Conservation (phyloP, 2,888 invertebrate species). For the Xestia rhomboidea region DNA sequence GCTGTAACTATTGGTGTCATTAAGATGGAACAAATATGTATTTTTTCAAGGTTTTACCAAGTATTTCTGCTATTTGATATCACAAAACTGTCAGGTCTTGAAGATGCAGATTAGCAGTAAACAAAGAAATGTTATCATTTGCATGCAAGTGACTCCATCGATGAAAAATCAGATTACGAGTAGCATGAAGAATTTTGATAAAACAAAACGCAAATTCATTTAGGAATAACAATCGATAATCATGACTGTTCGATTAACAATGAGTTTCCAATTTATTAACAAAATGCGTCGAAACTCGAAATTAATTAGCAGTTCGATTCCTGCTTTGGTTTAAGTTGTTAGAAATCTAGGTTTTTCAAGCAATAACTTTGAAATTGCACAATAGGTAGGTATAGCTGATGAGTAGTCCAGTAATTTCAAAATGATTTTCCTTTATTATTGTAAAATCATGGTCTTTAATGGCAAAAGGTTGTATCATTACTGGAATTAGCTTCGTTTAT, state of each 20-base stretch:
- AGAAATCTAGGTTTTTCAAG: slow-evolving; percentile 17
- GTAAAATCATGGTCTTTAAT: not conserved
- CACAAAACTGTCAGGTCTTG: not conserved
- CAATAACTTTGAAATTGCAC: slow-evolving; percentile 8
- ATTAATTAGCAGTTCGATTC: slow-evolving; percentile 9
- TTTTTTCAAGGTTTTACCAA: not conserved
- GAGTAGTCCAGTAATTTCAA: slow-evolving; percentile 18
- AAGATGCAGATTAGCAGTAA: not conserved
- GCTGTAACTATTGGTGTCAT: not conserved
- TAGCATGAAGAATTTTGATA: slow-evolving; percentile 1
- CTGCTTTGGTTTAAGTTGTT: slow-evolving; percentile 16
- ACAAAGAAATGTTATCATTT: slow-evolving; percentile 9
- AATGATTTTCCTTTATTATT: slow-evolving; percentile 30
- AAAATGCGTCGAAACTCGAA: slow-evolving; percentile 7
- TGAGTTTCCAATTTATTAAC: not conserved
- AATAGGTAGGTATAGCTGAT: not conserved
- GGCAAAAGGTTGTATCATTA: not conserved
- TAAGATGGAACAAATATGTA: not conserved
- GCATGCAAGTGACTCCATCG: not conserved
- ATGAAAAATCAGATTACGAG: not conserved
- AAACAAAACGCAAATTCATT: slow-evolving; percentile 9
- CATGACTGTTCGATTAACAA: slow-evolving; percentile 19
- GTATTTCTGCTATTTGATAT: not conserved
- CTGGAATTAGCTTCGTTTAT: not conserved
- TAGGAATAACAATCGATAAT: slow-evolving; percentile 16